phyloP scores from a whole-genome alignment of 2,888 invertebrate species.

The Mythimna loreyi region DNA sequence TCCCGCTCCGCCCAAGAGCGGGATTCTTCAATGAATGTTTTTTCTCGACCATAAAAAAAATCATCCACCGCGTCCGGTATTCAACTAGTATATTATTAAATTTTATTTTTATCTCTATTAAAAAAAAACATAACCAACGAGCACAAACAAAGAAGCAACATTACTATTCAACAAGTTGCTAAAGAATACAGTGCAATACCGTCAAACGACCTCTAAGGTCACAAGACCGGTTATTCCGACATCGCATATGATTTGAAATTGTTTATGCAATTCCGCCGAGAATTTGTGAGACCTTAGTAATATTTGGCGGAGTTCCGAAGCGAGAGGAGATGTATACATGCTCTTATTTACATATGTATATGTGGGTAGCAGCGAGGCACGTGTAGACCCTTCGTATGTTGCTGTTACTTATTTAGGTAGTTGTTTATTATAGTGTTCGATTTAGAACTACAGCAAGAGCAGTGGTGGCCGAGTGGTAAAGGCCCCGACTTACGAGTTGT shows the following conservation, averaged over 20 bases:
- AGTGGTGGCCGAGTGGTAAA: too few species aligned
- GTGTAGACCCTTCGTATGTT: constrained; percentile 20
- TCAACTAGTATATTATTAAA: too few species aligned
- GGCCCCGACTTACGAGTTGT: too few species aligned
- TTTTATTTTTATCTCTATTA: too few species aligned
- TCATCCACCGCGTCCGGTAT: too few species aligned
- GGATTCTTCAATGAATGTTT: too few species aligned
- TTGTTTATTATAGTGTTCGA: background rate
- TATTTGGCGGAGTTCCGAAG: constrained; percentile 11
- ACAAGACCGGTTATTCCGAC: constrained; percentile 41
- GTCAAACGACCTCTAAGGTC: constrained; percentile 40
- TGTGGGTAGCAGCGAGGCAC: constrained; percentile 19
- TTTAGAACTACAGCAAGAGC: too few species aligned
- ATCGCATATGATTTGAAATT: constrained; percentile 37
- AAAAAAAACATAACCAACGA: background rate
- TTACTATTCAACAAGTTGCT: constrained; percentile 33
- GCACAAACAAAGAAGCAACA: background rate
- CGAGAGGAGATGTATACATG: constrained; percentile 8
- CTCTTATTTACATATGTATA: background rate
- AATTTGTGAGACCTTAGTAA: constrained; percentile 12
- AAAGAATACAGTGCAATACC: constrained; percentile 38
- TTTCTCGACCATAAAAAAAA: too few species aligned
- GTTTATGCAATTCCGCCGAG: constrained; percentile 30
- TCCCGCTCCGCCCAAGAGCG: too few species aligned
- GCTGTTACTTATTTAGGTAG: background rate